Base-by-base conservation (phyloP, 2,113 vertebrate genomes). In the Ciconia maguari region DNA sequence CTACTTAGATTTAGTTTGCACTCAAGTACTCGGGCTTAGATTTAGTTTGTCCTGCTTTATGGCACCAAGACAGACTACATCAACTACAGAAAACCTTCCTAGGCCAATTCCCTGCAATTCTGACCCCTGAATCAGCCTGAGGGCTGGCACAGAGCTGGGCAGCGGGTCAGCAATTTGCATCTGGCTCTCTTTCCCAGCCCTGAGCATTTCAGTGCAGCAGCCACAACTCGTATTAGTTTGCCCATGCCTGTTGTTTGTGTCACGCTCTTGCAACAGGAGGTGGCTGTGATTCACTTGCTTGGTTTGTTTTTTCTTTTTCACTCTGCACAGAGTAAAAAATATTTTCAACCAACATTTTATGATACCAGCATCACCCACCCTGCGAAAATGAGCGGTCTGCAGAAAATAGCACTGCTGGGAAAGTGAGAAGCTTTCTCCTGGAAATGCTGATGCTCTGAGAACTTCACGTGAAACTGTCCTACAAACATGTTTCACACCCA, bases 371-470 rank as follows among this genome's bases (percentile, higher is more conserved):
- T 84, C 87, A 26, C 75, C 61, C 84, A 57, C 48, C 72, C 77
- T 76, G 72, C 8, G 49, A 89, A 93, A 91, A 76, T 3, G 46
- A 94, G 64, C 85, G 12, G 22, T 11, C 46, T 58, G 91, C 49
- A 62, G 91, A 89, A 95, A 95, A 94, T 44, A 89, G 93, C 74
- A 3, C 15, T 83, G 84, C 96, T 85, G 76, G 89, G 92, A 91
- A 90, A 89, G 86, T 46, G 81, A 94, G 83, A 58, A 68, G 97
- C 97, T 97, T 96, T 97, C 97, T 97, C 92, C 90, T 96, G 97
- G 95, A 97, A 97, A 96, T 72, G 93, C 26, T 94, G 95, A 96
- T 88, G 92, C 96, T 90, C 83, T 1, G 70, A 89, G 94, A 97
- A 94, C 77, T 88, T 58, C 32, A 92, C 26, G 61, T 87, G 70